Conservation (phyloP, 2,113 vertebrate genomes). For the Ammospiza caudacuta region DNA sequence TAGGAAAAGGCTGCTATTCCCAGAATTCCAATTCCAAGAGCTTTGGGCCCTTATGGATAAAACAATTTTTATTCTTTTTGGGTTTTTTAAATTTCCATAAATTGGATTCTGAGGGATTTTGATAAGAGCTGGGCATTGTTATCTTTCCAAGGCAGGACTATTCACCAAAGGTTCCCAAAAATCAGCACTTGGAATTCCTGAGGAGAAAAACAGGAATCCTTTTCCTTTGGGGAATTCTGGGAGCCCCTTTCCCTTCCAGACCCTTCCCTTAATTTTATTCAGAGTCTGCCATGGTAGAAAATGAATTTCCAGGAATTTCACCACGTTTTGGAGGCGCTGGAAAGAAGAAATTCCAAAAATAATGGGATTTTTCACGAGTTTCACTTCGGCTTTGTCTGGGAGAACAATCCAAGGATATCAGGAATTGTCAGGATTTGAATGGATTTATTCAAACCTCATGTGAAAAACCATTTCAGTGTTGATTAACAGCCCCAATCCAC, state of each 20-base stretch:
- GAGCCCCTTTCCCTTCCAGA: not conserved
- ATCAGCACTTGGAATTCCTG: not conserved
- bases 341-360: not conserved
- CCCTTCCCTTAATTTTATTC: not conserved
- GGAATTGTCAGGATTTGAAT: not conserved
- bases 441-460: not conserved
- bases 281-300: not conserved
- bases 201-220: not conserved
- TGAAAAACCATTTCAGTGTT: not conserved
- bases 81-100: not conserved
- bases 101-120: not conserved
- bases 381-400: not conserved
- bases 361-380: not conserved
- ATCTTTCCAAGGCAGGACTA: not conserved
- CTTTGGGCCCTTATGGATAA: not conserved
- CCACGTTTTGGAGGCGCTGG: rapidly evolving
- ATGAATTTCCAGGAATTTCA: not conserved
- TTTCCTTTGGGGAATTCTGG: not conserved
- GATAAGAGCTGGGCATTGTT: not conserved
- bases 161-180: not conserved
- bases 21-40: not conserved
- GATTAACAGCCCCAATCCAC: not conserved
- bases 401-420: not conserved
- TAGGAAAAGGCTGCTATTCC: not conserved
- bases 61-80: not conserved